A percentile compares a stretch with the other conserved stretches of the same genome.
phyloP scores from a whole-genome alignment of 2,888 invertebrate species.

The Caenorhabditis angaria region DNA sequence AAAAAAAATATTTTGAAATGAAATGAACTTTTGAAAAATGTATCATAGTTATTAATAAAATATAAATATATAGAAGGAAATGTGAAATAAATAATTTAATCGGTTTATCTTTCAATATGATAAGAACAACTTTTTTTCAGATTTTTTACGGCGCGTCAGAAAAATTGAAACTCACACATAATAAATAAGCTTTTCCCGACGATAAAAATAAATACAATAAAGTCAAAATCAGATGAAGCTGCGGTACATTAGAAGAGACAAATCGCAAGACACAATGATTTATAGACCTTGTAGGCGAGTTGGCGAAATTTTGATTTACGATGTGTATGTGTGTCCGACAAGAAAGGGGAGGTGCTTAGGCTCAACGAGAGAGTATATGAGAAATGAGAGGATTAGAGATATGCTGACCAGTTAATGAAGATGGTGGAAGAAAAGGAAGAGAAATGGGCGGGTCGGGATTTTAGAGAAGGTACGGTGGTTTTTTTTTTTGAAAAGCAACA shows the following conservation, averaged over 20 bases:
- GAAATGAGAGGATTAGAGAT: conserved; percentile 18
- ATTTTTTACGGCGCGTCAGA: background rate
- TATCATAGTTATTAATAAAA: background rate
- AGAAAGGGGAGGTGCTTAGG: conserved; percentile 19
- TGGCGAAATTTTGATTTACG: conserved; percentile 62
- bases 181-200: background rate
- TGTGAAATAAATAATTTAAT: conserved; percentile 18
- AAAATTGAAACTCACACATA: background rate
- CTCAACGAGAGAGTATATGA: conserved; percentile 3
- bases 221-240: background rate
- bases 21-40: background rate
- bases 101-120: conserved; percentile 31
- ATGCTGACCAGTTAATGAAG: background rate
- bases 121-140: background rate
- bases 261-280: conserved; percentile 42
- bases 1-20: conserved; percentile 7
- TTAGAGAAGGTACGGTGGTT: conserved; percentile 15
- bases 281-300: conserved; percentile 47
- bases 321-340: conserved; percentile 44
- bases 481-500: background rate
- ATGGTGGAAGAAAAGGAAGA: conserved; percentile 3
- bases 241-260: conserved; percentile 4
- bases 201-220: background rate
- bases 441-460: conserved; percentile 8
- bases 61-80: background rate